phyloP scores from a whole-genome alignment of 2,888 invertebrate genomes.

The Romanomermis culicivorax region DNA sequence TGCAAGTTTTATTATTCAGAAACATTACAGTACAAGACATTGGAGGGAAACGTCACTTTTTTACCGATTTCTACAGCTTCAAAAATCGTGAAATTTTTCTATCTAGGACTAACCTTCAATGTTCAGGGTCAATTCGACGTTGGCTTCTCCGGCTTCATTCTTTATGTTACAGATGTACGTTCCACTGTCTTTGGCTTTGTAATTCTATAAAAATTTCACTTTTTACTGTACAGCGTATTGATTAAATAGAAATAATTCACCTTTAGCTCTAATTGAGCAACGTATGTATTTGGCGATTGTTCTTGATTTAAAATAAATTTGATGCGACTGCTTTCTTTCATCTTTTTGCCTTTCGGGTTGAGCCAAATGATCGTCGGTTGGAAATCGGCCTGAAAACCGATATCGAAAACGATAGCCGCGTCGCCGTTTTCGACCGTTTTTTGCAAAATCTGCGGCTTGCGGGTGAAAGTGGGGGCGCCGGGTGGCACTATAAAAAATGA shows the following conservation, averaged over 20 bases:
- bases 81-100: no score
- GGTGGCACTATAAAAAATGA: slow-evolving; percentile 19
- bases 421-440: slow-evolving; percentile 28
- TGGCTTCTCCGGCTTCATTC: slow-evolving; percentile 82
- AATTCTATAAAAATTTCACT: slow-evolving; percentile 20
- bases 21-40: no score
- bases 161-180: slow-evolving; percentile 94
- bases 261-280: slow-evolving; percentile 26
- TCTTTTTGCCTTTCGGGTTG: slow-evolving; percentile 29
- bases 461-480: slow-evolving; percentile 28
- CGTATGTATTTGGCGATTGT: slow-evolving; percentile 22
- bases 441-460: slow-evolving; percentile 29
- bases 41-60: no score
- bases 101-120: slow-evolving; percentile 67
- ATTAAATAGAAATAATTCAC: slow-evolving; percentile 12
- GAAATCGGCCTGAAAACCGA: slow-evolving; percentile 27
- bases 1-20: no score
- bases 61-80: no score
- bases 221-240: background rate
- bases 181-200: slow-evolving; percentile 38
- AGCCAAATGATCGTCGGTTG: slow-evolving; percentile 27
- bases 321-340: slow-evolving; percentile 28
- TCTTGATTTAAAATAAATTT: slow-evolving; percentile 23
- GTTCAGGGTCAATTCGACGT: slow-evolving; percentile 86
- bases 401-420: slow-evolving; percentile 29